Evolutionary conservation across 2,113 vertebrate genomes (phyloP).

Genomic region (Theristicus caerulescens): DNA sequence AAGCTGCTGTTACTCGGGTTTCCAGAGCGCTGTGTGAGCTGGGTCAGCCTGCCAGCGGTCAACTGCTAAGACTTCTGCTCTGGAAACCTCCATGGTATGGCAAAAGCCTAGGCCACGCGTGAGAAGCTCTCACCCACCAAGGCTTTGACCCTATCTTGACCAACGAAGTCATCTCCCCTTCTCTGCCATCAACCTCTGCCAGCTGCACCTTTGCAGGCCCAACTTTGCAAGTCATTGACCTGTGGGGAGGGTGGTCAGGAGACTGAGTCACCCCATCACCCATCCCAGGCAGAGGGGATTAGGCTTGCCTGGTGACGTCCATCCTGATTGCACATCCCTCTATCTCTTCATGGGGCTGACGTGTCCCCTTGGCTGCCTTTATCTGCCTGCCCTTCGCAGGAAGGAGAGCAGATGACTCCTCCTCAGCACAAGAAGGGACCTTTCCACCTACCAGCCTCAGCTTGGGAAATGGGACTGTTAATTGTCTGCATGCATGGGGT

Average conservation of each 20-base stretch:
- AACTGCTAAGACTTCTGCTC: neutral
- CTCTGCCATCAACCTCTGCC: neutral
- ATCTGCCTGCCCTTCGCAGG: neutral
- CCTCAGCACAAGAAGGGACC: neutral
- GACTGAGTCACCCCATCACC: rapidly evolving
- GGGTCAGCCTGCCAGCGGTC: neutral
- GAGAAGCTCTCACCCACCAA: neutral
- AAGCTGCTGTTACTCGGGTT: neutral
- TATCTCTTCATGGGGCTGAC: neutral
- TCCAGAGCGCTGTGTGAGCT: neutral
- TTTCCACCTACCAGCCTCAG: neutral
- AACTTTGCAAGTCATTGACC: neutral
- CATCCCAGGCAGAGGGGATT: neutral
- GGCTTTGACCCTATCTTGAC: rapidly evolving
- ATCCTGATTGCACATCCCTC: neutral
- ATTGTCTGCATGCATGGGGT: neutral
- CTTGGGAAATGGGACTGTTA: neutral
- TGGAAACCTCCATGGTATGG: neutral
- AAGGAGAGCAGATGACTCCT: neutral
- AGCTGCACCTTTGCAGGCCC: neutral
- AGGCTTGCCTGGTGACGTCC: rapidly evolving
- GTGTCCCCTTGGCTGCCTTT: neutral
- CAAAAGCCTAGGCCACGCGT: neutral
- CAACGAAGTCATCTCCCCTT: neutral
- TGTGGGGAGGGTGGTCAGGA: neutral